Evolutionary conservation across 2,797 vertebrate species (phyloP).

Genomic region (Trachurus trachurus): DNA sequence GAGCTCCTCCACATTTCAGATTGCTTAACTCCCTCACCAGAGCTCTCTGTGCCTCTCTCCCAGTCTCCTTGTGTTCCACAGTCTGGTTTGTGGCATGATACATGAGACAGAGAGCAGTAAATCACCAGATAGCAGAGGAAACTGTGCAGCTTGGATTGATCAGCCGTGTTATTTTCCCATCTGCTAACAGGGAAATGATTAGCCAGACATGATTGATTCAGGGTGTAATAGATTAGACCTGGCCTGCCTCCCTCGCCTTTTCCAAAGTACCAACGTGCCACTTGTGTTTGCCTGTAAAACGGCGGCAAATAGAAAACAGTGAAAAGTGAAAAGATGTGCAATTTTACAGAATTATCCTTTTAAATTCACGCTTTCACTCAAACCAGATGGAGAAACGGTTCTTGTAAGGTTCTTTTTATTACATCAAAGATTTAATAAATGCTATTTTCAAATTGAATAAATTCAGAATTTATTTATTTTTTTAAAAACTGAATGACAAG

Average conservation of each 20-base stretch:
- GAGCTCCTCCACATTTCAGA: conserved; percentile 39
- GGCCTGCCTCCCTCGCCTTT: conserved; percentile 28
- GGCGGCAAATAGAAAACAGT: not conserved
- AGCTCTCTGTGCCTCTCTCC: conserved; percentile 42
- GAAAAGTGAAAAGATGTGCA: not conserved
- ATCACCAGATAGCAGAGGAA: conserved; percentile 76
- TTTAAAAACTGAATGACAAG: not conserved
- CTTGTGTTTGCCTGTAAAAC: conserved; percentile 18
- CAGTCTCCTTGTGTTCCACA: conserved; percentile 46
- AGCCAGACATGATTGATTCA: conserved; percentile 74
- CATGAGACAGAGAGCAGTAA: conserved; percentile 75
- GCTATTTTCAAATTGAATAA: not conserved
- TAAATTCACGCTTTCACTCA: conserved; percentile 1
- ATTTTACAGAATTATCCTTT: not conserved
- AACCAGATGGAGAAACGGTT: not conserved
- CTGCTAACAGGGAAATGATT: conserved; percentile 80
- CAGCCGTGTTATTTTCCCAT: conserved; percentile 79
- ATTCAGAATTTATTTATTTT: not conserved
- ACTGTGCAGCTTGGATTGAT: conserved; percentile 76
- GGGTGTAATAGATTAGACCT: conserved; percentile 59
- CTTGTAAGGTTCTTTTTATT: not conserved
- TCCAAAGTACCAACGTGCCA: conserved; percentile 9
- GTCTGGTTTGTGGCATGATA: conserved; percentile 74
- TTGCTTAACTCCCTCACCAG: conserved; percentile 47
- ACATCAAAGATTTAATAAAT: not conserved